Evolutionary conservation across 2,888 invertebrate species (phyloP), one percentile per base, ranked within the genome.

Genomic region (Scaptomyza reducta): DNA sequence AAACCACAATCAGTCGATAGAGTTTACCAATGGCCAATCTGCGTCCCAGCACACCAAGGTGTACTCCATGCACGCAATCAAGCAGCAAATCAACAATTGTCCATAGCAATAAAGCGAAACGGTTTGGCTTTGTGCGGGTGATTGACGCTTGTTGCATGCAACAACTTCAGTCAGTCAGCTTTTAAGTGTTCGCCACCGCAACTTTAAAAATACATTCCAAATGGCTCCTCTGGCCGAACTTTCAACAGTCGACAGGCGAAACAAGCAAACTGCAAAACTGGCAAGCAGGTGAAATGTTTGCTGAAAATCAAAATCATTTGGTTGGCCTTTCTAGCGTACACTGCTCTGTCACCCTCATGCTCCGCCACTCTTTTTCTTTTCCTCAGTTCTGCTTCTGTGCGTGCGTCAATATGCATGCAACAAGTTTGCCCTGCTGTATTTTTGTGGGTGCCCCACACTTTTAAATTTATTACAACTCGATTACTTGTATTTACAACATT

Each of bases 141-240:
- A 85, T 85, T 85, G 84, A 85, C 89, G 86, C 87, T 81, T 85
- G 84, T 86, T 88, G 87, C 82, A 85, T 85, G 85, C 87, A 79
- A 63, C 81, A 70, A 67, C 85, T 70, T 64, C 72, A 86, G 80
- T 46, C 88, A 83, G 74, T 86, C 88, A 49, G 35, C 33, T 88
- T 79, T 82, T 83, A 88, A 83, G 82, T 83, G 82, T 80, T 88
- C 84, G 77, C 77, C 87, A 87, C 89, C 84, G 82, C 84, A 85
- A 81, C 80, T 71, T 40, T 49, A 58, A 68, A 68, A 66, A 76
- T 60, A 73, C 65, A 61, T 66, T 70, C 53, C 77, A 79, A 79
- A 71, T 77, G 67, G 84, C 77, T 80, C 83, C 83, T 82, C 76
- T 51, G 69, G 60, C 64, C 55, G 73, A 78, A 72, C 82, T 75